These are phyloP conservation scores for Parauchenoglanis ngamensis DNA, from an alignment of 2,797 vertebrate genomes.

Conservation along the genomic window DNA sequence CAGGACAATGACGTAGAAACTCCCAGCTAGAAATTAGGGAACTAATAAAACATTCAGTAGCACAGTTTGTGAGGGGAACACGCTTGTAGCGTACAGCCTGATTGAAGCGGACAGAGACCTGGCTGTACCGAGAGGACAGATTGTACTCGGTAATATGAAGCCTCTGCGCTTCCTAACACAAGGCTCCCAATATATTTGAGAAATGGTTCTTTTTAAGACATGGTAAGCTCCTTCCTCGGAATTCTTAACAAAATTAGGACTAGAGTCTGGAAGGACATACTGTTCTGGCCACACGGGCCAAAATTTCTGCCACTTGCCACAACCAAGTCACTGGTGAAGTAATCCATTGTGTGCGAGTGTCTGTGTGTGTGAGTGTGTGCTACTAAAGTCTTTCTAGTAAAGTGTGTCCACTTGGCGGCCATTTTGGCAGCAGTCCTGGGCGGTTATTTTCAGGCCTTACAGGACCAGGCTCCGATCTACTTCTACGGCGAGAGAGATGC, in stretches of 20 bases:
- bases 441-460: conserved; percentile 5
- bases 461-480: neutral
- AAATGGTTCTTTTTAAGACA: neutral
- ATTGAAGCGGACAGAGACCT: conserved; percentile 9
- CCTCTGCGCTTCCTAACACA: conserved; percentile 17
- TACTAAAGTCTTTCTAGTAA: neutral
- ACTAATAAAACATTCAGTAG: conserved; percentile 28
- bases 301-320: conserved; percentile 2
- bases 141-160: conserved; percentile 33
- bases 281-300: conserved; percentile 21
- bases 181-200: conserved; percentile 11
- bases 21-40: neutral
- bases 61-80: conserved; percentile 8
- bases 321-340: conserved; percentile 10
- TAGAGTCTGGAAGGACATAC: neutral
- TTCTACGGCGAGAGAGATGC: neutral
- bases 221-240: neutral
- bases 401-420: neutral
- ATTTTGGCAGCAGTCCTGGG: neutral
- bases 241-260: neutral
- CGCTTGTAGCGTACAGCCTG: neutral
- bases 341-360: conserved; percentile 4
- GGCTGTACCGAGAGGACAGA: conserved; percentile 28
- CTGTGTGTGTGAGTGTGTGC: neutral
- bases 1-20: neutral